These are phyloP conservation scores for Sylvicola cinctus DNA, from an alignment of 2,888 invertebrate species.

Conservation along the genomic window DNA sequence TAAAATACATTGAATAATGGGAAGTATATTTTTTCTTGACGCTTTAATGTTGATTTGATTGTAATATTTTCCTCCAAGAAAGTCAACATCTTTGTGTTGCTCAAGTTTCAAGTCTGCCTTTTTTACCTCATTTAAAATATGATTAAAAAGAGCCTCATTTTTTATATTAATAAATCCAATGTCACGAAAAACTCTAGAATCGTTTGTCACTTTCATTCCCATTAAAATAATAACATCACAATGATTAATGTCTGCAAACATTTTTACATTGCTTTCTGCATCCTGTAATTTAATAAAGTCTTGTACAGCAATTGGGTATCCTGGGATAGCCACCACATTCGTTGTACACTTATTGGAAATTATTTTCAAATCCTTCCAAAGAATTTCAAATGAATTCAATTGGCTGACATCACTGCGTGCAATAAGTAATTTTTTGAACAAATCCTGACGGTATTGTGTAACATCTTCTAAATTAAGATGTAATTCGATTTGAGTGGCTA, in stretches of 20 bases:
- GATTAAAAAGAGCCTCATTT: conserved; percentile 1
- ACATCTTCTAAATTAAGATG: conserved; percentile 24
- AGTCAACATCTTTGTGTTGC: conserved; percentile 18
- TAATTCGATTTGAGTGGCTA: conserved; percentile 34
- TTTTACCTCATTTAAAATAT: conserved; percentile 16
- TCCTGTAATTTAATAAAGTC: conserved; percentile 30
- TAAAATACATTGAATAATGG: conserved; percentile 32
- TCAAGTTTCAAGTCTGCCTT: conserved; percentile 22
- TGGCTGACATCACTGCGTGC: conserved; percentile 45
- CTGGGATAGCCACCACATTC: conserved; percentile 31
- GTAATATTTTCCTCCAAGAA: conserved; percentile 29
- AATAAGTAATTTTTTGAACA: conserved; percentile 32
- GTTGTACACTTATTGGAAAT: conserved; percentile 30
- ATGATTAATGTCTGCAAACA: conserved; percentile 26
- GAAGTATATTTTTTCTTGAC: conserved; percentile 48
- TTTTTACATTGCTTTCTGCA: conserved; percentile 27
- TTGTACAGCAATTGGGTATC: conserved; percentile 24
- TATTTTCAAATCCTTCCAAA: conserved; percentile 58
- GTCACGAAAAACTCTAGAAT: conserved; percentile 31
- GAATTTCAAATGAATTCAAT: conserved; percentile 42
- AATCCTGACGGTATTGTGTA: conserved; percentile 18
- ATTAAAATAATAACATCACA: conserved; percentile 33
- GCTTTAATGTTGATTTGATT: conserved; percentile 35
- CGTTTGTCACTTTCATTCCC: conserved; percentile 34
- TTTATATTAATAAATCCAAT: conserved; percentile 26